phyloP scores from a whole-genome alignment of 2,113 vertebrate genomes.

The Calonectris borealis region DNA sequence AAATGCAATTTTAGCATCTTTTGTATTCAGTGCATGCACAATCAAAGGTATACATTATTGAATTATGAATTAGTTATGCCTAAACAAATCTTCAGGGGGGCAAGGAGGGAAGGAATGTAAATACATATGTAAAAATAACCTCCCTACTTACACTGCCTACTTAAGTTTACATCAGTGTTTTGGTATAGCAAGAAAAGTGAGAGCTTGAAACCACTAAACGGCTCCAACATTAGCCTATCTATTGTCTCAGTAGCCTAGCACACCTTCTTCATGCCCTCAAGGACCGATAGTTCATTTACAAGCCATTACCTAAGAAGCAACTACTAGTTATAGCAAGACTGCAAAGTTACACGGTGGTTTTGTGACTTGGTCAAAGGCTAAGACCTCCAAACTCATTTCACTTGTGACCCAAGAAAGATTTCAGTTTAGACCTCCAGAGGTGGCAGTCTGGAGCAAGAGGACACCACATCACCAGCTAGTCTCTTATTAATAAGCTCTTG shows the following conservation, averaged over 20 bases:
- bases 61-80: constrained; percentile 10
- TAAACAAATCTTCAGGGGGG: neutral
- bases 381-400: constrained; percentile 36
- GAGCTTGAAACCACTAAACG: neutral
- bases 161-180: neutral
- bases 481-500: constrained; percentile 9
- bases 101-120: neutral
- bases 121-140: neutral
- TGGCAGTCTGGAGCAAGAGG: constrained; percentile 11
- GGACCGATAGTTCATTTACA: neutral
- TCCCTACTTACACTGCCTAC: neutral
- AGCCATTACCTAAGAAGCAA: neutral
- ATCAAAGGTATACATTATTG: neutral
- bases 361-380: neutral
- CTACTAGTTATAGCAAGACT: constrained; percentile 17
- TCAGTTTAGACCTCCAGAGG: neutral
- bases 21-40: neutral
- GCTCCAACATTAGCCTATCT: neutral
- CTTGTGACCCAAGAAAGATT: constrained; percentile 8
- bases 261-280: neutral
- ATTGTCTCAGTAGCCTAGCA: neutral
- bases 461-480: neutral
- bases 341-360: neutral
- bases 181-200: neutral
- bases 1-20: constrained; percentile 28